Conservation (phyloP, 2,113 vertebrate species). For the Pygoscelis antarcticus region DNA sequence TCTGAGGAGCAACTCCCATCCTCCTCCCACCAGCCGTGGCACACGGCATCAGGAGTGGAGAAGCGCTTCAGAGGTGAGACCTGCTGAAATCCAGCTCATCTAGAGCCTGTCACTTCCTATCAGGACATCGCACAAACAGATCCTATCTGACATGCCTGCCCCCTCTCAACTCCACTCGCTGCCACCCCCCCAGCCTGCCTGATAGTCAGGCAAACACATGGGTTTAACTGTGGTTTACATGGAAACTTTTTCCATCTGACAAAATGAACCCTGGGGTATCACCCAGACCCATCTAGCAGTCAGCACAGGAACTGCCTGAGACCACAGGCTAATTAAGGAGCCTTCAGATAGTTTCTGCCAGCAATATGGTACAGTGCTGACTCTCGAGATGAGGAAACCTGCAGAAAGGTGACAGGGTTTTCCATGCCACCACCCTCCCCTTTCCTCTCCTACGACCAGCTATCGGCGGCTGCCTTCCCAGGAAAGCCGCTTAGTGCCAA, state of each 20-base stretch:
- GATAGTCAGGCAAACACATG: not conserved
- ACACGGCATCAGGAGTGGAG: not conserved
- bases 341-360: not conserved
- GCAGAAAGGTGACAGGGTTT: not conserved
- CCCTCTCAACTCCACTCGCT: not conserved
- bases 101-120: not conserved
- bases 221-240: not conserved
- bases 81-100: not conserved
- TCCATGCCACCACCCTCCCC: not conserved
- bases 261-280: not conserved
- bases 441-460: not conserved
- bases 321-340: not conserved
- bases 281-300: not conserved
- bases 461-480: fast-evolving
- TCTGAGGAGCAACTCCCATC: not conserved
- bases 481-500: fast-evolving
- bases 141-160: not conserved
- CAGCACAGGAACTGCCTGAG: not conserved
- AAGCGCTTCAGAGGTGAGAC: not conserved
- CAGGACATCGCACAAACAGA: not conserved
- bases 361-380: not conserved
- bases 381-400: not conserved
- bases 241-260: not conserved
- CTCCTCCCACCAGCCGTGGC: not conserved
- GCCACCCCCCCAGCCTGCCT: fast-evolving